Evolutionary conservation across 2,797 vertebrate species (phyloP).

Genomic region (Microtus agrestis): DNA sequence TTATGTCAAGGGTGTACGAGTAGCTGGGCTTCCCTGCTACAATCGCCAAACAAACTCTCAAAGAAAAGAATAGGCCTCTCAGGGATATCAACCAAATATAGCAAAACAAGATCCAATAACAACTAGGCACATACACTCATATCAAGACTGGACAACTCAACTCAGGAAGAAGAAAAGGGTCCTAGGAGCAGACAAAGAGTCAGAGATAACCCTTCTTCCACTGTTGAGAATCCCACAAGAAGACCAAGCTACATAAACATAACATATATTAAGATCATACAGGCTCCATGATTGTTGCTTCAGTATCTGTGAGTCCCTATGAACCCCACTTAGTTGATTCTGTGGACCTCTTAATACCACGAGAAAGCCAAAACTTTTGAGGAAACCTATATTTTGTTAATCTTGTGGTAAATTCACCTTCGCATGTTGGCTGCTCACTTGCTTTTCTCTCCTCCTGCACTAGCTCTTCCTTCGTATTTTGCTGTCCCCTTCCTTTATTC

Average conservation of each 20-base stretch:
- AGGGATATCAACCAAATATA: not conserved
- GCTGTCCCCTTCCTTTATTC: not conserved
- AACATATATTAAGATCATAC: not conserved
- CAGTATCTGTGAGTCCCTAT: not conserved
- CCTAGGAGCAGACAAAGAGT: not conserved
- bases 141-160: not conserved
- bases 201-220: not conserved
- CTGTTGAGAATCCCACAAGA: not conserved
- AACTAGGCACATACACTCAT: not conserved
- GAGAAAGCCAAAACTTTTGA: not conserved
- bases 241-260: not conserved
- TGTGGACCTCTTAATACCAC: not conserved
- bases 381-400: not conserved
- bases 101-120: not conserved
- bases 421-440: not conserved
- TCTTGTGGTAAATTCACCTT: not conserved
- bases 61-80: not conserved
- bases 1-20: too few species aligned
- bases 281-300: not conserved
- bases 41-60: too few species aligned
- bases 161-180: not conserved
- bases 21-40: too few species aligned
- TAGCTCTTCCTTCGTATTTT: not conserved
- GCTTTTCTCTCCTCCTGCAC: not conserved
- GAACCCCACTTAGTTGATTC: not conserved